Evolutionary conservation across 2,888 invertebrate species (phyloP).

Genomic region (Elysia crispata): DNA sequence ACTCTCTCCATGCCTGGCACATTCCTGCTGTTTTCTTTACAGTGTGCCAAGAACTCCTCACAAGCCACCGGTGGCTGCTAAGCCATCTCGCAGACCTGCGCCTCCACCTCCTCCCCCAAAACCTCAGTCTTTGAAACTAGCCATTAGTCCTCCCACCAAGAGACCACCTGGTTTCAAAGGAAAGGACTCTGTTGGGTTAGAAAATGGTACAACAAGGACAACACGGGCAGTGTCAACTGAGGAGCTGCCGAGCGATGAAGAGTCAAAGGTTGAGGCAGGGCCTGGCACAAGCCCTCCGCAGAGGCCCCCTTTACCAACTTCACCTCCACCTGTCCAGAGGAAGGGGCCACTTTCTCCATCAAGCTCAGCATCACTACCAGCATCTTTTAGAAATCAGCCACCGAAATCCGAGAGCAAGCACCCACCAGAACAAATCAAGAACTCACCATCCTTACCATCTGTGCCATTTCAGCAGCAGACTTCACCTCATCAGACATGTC

Average conservation of each 20-base stretch:
- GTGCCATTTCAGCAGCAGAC: neutral
- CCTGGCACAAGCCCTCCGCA: conserved; percentile 6
- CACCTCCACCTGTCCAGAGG: conserved; percentile 17
- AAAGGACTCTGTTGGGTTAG: neutral
- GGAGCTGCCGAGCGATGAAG: neutral
- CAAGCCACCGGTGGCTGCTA: conserved; percentile 47
- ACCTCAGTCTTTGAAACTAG: neutral
- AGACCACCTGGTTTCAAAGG: neutral
- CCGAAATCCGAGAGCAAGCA: neutral
- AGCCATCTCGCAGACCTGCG: conserved; percentile 35
- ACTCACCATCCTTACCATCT: neutral
- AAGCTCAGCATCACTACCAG: conserved; percentile 29
- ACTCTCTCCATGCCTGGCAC: no score
- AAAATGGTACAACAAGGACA: neutral
- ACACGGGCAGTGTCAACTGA: conserved; percentile 20
- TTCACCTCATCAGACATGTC: conserved; percentile 3
- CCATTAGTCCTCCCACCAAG: neutral
- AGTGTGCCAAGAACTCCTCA: neutral
- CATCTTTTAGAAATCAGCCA: conserved; percentile 22
- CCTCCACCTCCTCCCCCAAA: conserved; percentile 41
- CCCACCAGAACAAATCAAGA: neutral
- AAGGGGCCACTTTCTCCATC: conserved; percentile 24
- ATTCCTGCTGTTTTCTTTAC: no score
- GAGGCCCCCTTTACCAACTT: conserved; percentile 31
- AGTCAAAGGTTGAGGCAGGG: no score